phyloP scores from a whole-genome alignment of 2,797 vertebrate genomes.

The Babyrousa celebensis region DNA sequence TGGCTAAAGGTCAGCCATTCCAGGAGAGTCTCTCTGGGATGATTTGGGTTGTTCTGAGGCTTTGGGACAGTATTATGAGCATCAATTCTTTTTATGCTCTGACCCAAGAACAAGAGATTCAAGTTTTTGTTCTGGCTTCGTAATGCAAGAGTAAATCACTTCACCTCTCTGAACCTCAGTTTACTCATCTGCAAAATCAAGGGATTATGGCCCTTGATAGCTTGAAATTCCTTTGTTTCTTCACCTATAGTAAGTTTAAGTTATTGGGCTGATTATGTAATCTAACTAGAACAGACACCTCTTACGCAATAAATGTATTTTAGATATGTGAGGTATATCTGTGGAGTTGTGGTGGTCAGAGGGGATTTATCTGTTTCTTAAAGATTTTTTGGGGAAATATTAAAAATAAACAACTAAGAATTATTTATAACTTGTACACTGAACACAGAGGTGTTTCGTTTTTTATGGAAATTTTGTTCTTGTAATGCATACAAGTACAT shows the following conservation, averaged over 20 bases:
- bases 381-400: conserved; percentile 6
- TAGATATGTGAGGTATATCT: neutral
- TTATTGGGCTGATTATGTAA: neutral
- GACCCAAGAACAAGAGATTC: conserved; percentile 42
- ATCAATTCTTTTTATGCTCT: conserved; percentile 21
- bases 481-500: too few relatives aligned
- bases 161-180: conserved; percentile 17
- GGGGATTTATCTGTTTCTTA: neutral
- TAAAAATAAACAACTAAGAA: conserved; percentile 53
- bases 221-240: neutral
- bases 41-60: neutral
- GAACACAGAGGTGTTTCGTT: conserved; percentile 29
- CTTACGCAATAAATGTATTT: neutral
- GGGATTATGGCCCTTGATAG: neutral
- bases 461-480: neutral
- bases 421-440: conserved; percentile 30
- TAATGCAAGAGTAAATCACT: neutral
- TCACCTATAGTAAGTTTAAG: neutral
- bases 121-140: neutral
- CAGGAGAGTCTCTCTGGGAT: neutral
- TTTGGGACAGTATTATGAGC: neutral
- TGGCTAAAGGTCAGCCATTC: neutral
- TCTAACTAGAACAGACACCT: neutral
- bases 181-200: conserved; percentile 5
- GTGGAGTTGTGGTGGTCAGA: neutral